Evolutionary conservation across 2,113 vertebrate genomes (phyloP).

Genomic region (Charadrius vociferus): DNA sequence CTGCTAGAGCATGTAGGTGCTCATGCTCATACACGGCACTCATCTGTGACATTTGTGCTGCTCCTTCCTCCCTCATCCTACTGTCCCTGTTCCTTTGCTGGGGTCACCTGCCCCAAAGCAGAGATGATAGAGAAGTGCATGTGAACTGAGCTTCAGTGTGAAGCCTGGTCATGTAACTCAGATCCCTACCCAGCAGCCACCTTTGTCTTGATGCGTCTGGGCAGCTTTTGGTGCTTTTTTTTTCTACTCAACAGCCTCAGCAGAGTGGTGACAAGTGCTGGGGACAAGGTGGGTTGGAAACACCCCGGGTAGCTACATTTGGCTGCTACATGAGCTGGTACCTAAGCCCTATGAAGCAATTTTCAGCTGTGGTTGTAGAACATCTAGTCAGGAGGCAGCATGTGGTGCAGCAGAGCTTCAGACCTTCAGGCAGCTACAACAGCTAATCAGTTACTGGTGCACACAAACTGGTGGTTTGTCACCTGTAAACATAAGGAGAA

Average conservation of each 20-base stretch:
- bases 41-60: neutral
- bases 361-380: neutral
- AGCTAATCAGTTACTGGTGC: neutral
- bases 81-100: neutral
- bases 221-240: neutral
- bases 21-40: fast-evolving
- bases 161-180: neutral
- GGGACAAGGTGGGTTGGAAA: neutral
- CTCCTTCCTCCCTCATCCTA: neutral
- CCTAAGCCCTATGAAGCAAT: neutral
- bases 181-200: fast-evolving
- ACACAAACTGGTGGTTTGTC: neutral
- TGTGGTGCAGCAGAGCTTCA: neutral
- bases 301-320: neutral
- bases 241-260: neutral
- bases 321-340: neutral
- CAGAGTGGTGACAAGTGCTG: neutral
- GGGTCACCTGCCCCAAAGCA: neutral
- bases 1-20: fast-evolving
- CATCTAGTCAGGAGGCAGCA: neutral
- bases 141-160: neutral
- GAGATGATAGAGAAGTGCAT: neutral
- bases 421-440: neutral
- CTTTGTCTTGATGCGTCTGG: neutral
- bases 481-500: neutral